Percentiles rank a stretch among this genome's conserved stretches.
phyloP scores from a whole-genome alignment of 2,113 vertebrate species.

The Peromyscus leucopus region DNA sequence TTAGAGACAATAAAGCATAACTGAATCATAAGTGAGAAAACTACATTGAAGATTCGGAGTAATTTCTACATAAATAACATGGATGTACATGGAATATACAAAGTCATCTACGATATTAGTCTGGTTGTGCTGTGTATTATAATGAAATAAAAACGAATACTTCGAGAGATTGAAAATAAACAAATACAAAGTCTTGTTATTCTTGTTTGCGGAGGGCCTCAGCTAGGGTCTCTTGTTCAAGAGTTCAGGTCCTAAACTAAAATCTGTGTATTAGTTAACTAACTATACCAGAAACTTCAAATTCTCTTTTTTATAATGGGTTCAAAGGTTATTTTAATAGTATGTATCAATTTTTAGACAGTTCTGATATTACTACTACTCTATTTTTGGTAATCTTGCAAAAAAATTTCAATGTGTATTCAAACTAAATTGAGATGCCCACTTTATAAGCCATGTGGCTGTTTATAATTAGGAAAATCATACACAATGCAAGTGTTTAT shows the following conservation, averaged over 20 bases:
- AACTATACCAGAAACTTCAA: slow-evolving; percentile 15
- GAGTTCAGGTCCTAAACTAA: neutral
- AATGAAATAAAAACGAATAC: neutral
- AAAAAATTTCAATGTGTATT: neutral
- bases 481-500: neutral
- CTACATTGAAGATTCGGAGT: neutral
- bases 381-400: slow-evolving; percentile 21
- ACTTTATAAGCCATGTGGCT: neutral
- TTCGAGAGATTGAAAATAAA: too few relatives aligned
- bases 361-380: slow-evolving; percentile 6
- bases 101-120: neutral
- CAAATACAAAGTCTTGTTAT: neutral
- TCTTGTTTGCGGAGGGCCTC: neutral
- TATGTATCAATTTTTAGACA: neutral
- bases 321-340: slow-evolving; percentile 29
- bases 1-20: neutral
- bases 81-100: neutral
- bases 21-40: neutral
- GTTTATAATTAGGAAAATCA: slow-evolving; percentile 42
- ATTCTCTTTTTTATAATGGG: neutral
- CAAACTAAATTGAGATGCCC: slow-evolving; percentile 6
- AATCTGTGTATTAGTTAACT: neutral
- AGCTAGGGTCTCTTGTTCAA: neutral
- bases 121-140: neutral
- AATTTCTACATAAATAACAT: neutral